phyloP scores from a whole-genome alignment of 2,797 vertebrate species.

The Zenarchopterus dispar region DNA sequence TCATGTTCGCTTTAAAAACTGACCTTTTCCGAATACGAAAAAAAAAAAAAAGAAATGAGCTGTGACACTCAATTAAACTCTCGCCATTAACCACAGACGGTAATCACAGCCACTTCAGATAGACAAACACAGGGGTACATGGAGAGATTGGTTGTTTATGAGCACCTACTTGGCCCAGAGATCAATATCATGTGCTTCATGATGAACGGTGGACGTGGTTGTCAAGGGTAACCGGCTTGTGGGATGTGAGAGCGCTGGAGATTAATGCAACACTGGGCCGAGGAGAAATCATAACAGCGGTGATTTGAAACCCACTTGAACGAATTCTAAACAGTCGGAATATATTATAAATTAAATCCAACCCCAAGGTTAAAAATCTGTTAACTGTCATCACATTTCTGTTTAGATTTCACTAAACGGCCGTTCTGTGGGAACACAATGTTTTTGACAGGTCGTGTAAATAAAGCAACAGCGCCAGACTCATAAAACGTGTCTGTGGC shows the following conservation, averaged over 20 bases:
- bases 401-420: conserved; percentile 1
- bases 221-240: conserved; percentile 63
- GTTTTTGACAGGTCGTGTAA: too few relatives aligned
- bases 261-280: conserved; percentile 16
- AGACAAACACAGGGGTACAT: conserved; percentile 43
- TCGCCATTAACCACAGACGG: conserved; percentile 39
- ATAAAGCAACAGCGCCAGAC: too few relatives aligned
- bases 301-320: conserved; percentile 23
- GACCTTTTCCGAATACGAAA: conserved; percentile 57
- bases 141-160: conserved; percentile 59
- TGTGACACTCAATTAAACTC: conserved; percentile 69
- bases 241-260: conserved; percentile 28
- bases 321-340: conserved; percentile 23
- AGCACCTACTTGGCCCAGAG: conserved; percentile 52
- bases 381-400: conserved; percentile 17
- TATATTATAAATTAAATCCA: conserved; percentile 26
- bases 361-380: conserved; percentile 19
- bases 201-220: conserved; percentile 63
- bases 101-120: conserved; percentile 57
- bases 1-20: conserved; percentile 43
- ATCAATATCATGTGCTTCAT: conserved; percentile 67
- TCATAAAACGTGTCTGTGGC: too few relatives aligned
- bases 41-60: conserved; percentile 59
- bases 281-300: conserved; percentile 10
- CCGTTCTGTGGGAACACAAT: too few relatives aligned